Evolutionary conservation across 2,888 invertebrate species (phyloP).

Genomic region (Gymnoscelis rufifasciata): DNA sequence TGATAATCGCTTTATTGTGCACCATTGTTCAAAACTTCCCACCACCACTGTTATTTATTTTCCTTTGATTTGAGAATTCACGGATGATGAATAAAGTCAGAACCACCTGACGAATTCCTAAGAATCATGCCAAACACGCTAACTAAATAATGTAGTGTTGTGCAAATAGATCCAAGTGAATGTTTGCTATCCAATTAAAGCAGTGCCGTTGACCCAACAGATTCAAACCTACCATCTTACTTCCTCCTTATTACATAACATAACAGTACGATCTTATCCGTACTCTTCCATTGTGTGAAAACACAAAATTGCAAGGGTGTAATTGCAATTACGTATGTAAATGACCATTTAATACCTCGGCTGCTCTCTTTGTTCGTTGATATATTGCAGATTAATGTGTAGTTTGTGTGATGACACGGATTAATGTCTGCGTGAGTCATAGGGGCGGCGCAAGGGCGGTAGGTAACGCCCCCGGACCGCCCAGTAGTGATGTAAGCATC

Average conservation of each 20-base stretch:
- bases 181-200: constrained; percentile 8
- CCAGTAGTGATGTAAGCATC: constrained; percentile 25
- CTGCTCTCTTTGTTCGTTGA: constrained; percentile 35
- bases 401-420: constrained; percentile 7
- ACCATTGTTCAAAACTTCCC: no score
- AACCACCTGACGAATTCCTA: neutral
- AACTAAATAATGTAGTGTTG: neutral
- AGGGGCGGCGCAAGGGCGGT: constrained; percentile 29
- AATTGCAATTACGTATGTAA: constrained; percentile 40
- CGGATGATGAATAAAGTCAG: neutral
- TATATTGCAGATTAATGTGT: constrained; percentile 18
- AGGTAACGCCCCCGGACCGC: constrained; percentile 31
- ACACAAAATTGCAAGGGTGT: constrained; percentile 19
- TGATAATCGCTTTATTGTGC: no score
- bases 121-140: neutral
- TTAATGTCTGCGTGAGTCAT: constrained; percentile 31
- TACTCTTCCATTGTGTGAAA: constrained; percentile 24
- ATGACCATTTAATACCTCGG: constrained; percentile 39
- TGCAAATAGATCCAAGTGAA: constrained; percentile 7
- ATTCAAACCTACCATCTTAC: constrained; percentile 1
- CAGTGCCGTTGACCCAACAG: constrained; percentile 3
- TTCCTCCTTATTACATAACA: neutral
- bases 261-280: neutral
- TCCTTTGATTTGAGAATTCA: no score
- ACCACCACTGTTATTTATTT: no score